Evolutionary conservation across 2,797 vertebrate genomes (phyloP).

Genomic region (Pelodytes ibericus): DNA sequence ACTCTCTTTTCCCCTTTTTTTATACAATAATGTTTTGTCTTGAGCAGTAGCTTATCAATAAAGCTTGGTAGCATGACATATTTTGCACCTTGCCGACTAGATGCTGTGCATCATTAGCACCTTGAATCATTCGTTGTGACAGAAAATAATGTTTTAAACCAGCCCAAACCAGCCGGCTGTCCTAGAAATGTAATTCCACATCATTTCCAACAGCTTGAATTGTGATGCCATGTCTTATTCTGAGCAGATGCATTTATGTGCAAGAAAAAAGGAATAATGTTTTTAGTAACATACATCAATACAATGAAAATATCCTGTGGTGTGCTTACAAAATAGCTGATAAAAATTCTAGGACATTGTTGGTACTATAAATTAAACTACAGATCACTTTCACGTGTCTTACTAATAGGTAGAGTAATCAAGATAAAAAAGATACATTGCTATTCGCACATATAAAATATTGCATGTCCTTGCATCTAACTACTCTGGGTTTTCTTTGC

Average conservation of each 20-base stretch:
- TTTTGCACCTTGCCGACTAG: conserved; percentile 3
- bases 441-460: no score
- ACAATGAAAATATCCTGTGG: background rate
- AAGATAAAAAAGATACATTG: no score
- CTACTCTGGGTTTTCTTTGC: no score
- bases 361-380: no score
- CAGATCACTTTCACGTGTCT: no score
- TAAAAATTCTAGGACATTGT: no score
- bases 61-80: background rate
- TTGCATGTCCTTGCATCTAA: no score
- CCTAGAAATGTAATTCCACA: conserved; percentile 19
- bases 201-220: background rate
- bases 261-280: background rate
- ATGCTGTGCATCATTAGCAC: conserved; percentile 19
- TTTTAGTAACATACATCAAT: background rate
- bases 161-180: conserved; percentile 5
- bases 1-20: background rate
- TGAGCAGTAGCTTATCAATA: conserved; percentile 15
- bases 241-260: conserved; percentile 1
- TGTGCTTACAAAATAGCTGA: background rate
- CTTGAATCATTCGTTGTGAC: conserved; percentile 5
- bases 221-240: background rate
- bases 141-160: conserved; percentile 23
- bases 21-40: conserved; percentile 6
- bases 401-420: no score